Evolutionary conservation across 2,888 invertebrate species (phyloP).

Genomic region (Elmis aenea): DNA sequence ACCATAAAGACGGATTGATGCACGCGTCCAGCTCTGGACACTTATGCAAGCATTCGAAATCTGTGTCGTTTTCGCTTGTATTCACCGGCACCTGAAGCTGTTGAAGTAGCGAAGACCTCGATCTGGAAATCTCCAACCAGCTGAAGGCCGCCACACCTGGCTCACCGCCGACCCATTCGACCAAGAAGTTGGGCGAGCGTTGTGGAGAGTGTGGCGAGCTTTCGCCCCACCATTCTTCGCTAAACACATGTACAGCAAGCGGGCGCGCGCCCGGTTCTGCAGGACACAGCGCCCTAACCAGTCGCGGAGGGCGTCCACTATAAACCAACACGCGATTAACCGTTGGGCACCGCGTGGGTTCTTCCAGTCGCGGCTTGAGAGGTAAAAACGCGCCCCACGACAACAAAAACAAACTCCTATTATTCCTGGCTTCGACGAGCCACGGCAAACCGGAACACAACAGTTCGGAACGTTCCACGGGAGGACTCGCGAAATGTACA

Average conservation of each 20-base stretch:
- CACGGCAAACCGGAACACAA: constrained; percentile 73
- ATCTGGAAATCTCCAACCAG: constrained; percentile 71
- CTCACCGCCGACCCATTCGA: constrained; percentile 68
- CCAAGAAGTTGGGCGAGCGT: constrained; percentile 56
- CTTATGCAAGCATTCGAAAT: constrained; percentile 56
- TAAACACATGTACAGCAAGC: constrained; percentile 70
- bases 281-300: constrained; percentile 68
- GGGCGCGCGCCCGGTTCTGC: constrained; percentile 61
- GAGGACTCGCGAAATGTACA: constrained; percentile 59
- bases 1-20: constrained; percentile 69
- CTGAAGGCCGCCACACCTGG: constrained; percentile 71
- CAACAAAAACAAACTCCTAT: constrained; percentile 73
- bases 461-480: constrained; percentile 56
- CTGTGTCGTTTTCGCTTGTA: constrained; percentile 50
- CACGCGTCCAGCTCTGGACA: constrained; percentile 75
- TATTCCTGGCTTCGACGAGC: constrained; percentile 73
- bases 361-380: constrained; percentile 56
- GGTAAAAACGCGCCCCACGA: constrained; percentile 78
- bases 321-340: constrained; percentile 76
- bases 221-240: constrained; percentile 68
- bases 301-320: constrained; percentile 63
- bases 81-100: constrained; percentile 53
- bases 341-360: constrained; percentile 67
- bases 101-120: constrained; percentile 57
- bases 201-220: constrained; percentile 36